Conservation (phyloP, 2,888 invertebrate genomes). For the Oxystoma pomonae region DNA sequence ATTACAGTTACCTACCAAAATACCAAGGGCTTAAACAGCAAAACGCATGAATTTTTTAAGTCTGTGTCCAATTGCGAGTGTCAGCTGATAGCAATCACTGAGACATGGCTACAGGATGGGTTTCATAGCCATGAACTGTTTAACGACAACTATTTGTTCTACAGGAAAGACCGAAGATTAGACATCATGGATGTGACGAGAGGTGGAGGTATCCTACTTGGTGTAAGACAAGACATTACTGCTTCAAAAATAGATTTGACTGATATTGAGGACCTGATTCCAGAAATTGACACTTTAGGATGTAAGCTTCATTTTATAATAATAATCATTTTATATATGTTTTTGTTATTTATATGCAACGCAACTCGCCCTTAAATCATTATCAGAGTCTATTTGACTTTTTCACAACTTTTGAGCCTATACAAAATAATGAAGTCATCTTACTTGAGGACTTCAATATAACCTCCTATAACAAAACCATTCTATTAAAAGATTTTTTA, state of each 20-base stretch:
- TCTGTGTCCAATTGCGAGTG: conserved; percentile 1
- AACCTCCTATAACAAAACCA: not conserved
- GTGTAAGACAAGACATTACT: not conserved
- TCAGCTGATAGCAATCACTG: conserved; percentile 1
- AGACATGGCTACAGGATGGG: conserved; percentile 7
- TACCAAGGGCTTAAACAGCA: not conserved
- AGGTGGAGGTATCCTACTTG: conserved; percentile 3
- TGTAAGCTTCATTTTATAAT: not conserved
- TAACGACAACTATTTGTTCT: not conserved
- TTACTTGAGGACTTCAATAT: not conserved
- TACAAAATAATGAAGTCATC: not conserved
- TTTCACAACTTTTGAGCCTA: not conserved
- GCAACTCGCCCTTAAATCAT: not conserved
- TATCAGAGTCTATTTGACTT: not conserved
- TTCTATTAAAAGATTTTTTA: not conserved
- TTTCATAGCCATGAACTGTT: conserved; percentile 1
- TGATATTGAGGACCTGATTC: not conserved
- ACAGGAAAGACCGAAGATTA: not conserved
- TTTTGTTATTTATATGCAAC: not conserved
- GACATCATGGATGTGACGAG: not conserved
- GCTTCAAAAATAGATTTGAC: not conserved
- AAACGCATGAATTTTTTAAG: conserved; percentile 2
- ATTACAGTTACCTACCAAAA: not conserved
- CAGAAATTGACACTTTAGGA: not conserved
- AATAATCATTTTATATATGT: not conserved